Conservation (phyloP, 2,888 invertebrate genomes). For the Invenusta paracnida region DNA sequence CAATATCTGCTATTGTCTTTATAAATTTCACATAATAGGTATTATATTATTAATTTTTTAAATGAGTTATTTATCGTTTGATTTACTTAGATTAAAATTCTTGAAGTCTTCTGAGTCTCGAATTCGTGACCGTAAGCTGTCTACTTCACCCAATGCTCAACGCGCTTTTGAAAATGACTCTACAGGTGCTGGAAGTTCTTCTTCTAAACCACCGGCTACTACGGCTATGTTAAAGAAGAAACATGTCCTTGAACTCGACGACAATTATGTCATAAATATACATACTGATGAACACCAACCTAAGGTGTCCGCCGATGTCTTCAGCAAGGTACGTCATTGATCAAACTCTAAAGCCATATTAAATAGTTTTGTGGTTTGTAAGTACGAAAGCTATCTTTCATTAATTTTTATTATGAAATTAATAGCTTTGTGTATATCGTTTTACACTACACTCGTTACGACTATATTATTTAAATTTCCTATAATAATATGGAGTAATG, state of each 20-base stretch:
- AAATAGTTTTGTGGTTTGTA: no score
- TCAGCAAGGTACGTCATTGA: background rate
- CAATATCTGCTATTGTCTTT: no score
- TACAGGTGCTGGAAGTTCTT: constrained; percentile 2
- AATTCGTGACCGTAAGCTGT: background rate
- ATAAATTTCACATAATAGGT: no score
- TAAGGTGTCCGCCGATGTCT: background rate
- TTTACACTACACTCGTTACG: no score
- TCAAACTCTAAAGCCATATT: background rate
- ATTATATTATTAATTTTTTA: no score
- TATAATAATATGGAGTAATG: no score
- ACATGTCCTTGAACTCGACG: background rate
- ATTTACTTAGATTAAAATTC: background rate
- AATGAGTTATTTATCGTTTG: no score
- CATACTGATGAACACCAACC: constrained; percentile 14
- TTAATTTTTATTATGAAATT: background rate
- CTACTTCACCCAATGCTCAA: background rate
- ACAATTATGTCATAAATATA: constrained; percentile 17
- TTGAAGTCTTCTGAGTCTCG: background rate
- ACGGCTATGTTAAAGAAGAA: background rate
- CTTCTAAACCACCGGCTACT: background rate
- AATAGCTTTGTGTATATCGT: background rate
- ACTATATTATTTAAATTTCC: no score
- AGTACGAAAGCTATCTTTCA: no score
- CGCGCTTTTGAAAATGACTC: background rate